Percentiles rank a stretch among this genome's conserved stretches.
phyloP scores from a whole-genome alignment of 2,797 vertebrate species.

The Discoglossus pictus region DNA sequence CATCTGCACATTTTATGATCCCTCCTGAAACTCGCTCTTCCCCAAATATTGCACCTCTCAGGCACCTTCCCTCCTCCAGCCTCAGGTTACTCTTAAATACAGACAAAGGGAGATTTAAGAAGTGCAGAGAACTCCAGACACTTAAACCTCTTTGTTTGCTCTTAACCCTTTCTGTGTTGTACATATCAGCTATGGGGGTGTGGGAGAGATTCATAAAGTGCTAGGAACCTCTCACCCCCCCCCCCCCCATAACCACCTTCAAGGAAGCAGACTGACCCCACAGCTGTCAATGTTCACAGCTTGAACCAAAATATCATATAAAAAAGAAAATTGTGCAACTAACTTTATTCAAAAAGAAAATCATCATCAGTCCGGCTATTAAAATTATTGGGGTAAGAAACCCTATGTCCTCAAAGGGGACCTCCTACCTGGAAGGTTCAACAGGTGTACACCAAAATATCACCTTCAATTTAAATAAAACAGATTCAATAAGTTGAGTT shows the following conservation, averaged over 20 bases:
- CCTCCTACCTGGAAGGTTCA: too few relatives aligned
- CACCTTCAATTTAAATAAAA: too few relatives aligned
- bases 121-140: slow-evolving; percentile 31
- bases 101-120: slow-evolving; percentile 46
- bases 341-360: too few relatives aligned
- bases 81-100: slow-evolving; percentile 14
- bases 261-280: not conserved
- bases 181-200: too few relatives aligned
- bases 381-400: too few relatives aligned
- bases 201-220: slow-evolving; percentile 22
- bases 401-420: too few relatives aligned
- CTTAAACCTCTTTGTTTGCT: slow-evolving; percentile 26
- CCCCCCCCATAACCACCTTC: too few relatives aligned
- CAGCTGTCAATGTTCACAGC: not conserved
- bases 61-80: slow-evolving; percentile 37
- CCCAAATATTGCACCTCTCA: slow-evolving; percentile 19
- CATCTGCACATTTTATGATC: slow-evolving; percentile 43
- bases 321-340: too few relatives aligned
- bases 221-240: not conserved
- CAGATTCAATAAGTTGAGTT: too few relatives aligned
- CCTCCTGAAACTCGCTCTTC: slow-evolving; percentile 17
- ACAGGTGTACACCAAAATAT: too few relatives aligned
- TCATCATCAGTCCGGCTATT: too few relatives aligned
- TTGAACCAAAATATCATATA: not conserved
- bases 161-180: slow-evolving; percentile 3